Conservation (phyloP, 2,888 invertebrate genomes). For the Busseola fusca region DNA sequence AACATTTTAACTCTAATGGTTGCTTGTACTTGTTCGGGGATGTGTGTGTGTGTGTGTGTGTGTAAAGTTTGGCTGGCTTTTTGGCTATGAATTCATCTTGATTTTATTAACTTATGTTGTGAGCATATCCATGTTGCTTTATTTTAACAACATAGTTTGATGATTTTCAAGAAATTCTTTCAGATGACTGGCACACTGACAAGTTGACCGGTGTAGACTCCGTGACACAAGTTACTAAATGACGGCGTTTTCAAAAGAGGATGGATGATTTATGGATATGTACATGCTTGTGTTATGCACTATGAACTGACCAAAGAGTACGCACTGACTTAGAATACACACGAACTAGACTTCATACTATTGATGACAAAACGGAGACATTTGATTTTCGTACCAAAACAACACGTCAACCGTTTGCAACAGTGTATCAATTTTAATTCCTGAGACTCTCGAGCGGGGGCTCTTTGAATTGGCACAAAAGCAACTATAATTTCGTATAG, state of each 20-base stretch:
- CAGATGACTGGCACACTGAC: background rate
- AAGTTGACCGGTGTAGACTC: background rate
- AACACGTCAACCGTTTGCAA: no score
- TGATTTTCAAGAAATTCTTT: conserved; percentile 8
- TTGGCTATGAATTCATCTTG: conserved; percentile 28
- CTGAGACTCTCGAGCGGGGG: no score
- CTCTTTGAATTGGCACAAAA: no score
- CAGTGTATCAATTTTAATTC: no score
- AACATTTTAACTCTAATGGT: conserved; percentile 26
- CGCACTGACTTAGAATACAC: no score
- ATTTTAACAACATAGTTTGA: conserved; percentile 5
- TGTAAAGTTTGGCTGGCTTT: background rate
- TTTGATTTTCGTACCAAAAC: no score
- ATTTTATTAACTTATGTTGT: conserved; percentile 9
- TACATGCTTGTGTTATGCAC: background rate
- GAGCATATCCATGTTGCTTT: conserved; percentile 22
- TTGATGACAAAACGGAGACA: no score
- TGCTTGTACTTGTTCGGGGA: background rate
- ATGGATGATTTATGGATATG: background rate
- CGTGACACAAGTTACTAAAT: background rate
- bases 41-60: background rate
- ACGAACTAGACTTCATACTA: no score
- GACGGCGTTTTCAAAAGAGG: background rate
- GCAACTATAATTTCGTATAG: no score
- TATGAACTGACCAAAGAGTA: background rate